Base-by-base conservation (phyloP, 30 jellyfish, hydroid and myxozoan genomes). In the Chironex yamaguchii region DNA sequence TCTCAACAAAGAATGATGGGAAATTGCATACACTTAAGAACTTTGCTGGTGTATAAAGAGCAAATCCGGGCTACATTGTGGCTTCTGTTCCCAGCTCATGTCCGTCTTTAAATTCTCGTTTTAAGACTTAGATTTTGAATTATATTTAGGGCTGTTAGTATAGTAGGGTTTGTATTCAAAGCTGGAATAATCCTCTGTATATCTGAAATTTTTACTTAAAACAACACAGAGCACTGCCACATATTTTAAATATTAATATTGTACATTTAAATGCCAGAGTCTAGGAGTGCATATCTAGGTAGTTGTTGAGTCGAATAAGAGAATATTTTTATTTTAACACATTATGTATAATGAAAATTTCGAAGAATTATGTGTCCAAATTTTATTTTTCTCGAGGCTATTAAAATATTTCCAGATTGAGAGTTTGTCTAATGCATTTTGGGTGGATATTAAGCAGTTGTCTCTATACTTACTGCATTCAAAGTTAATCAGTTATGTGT, bases 141-240 rank as follows among this genome's bases (percentile, higher is more conserved):
- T 42, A 42, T 42, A 42, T 42, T 42, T 42, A 42, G 58, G 58
- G 58, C 17, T 42, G 58, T 42, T 42, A 42, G 58, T 42, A 42
- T 42, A 42, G 58, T 42, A 42, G 58, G 58, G 58, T 42, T 42
- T 42, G 58, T 42, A 42, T 42, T 42, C 58, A 42, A 42, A 42
- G 17, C 58, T 42, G 58, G 58, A 42, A 42, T 42, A 42, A 42
- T 42, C 58, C 58, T 42, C 58, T 42, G 58, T 42, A 42, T 42
- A 42, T 42, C 58, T 42, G 58, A 42, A 42, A 42, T 42, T 42
- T 42, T 42, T 42, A 42, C 58, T 42, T 42, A 42, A 42, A 42
- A 42, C 58, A 42, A 42, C 58, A 42, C 58, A 42, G 58, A 42
- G 58, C 58, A 42, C 58, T 42, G 58, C 58, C 58, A 42, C 58